Conservation (phyloP, 92 coral and sea anemone species). For the Porites rus region DNA sequence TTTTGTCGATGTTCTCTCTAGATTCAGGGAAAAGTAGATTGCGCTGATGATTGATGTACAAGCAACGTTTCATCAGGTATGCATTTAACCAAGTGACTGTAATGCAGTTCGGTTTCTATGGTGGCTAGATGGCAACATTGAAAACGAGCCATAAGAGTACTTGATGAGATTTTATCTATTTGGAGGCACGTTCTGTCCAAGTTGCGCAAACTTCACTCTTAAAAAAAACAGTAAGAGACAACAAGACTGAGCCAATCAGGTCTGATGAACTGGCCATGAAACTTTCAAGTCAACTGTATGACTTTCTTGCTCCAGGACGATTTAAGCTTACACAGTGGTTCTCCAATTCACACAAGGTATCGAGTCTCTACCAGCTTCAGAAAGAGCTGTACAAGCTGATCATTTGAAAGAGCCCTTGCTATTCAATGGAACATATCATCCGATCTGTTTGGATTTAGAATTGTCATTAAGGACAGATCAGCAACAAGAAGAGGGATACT, state of each 20-base stretch:
- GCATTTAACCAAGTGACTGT: too few species aligned
- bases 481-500: too few species aligned
- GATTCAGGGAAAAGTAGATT: neutral
- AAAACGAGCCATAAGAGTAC: neutral
- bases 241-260: neutral
- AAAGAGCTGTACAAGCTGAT: too few species aligned
- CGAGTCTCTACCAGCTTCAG: too few species aligned
- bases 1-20: neutral
- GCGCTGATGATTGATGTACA: too few species aligned
- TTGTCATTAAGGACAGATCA: too few species aligned
- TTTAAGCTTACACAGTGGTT: conserved; percentile 6
- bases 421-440: too few species aligned
- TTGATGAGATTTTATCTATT: neutral
- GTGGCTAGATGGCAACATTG: neutral
- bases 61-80: too few species aligned
- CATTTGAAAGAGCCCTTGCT: too few species aligned
- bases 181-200: neutral
- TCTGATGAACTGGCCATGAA: neutral
- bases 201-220: too few species aligned
- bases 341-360: neutral
- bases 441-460: too few species aligned
- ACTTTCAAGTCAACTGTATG: conserved; percentile 13
- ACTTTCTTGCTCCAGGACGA: conserved; percentile 24
- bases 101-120: too few species aligned
- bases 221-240: neutral